Evolutionary conservation across 2,797 vertebrate genomes (phyloP), one percentile per base, ranked within the genome.

Genomic region (Scleropages formosus): DNA sequence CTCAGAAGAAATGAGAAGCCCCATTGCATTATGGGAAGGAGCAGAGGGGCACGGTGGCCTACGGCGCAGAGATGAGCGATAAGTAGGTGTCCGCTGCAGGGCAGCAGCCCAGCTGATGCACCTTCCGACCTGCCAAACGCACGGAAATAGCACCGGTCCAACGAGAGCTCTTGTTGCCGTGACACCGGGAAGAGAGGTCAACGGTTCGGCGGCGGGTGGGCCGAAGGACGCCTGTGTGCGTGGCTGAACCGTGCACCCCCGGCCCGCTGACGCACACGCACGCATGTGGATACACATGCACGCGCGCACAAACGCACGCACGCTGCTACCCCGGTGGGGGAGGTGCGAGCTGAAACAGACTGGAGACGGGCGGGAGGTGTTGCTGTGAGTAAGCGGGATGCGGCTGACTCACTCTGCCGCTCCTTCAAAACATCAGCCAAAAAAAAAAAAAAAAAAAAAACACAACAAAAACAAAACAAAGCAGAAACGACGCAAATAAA

Each of bases 1-100:
- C 2, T 39, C 31, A 39, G 61, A 73, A 80, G 68, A 75, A 78
- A 75, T 16, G 49, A 74, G 44, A 12, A 11, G 22, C 18, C 65
- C 31, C 15, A 47, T n/a, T 20, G 16, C 44, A 67, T 67, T 46
- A 67, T 46, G 22, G 22, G 56, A 44, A 53, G 12, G 24, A 70
- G 22, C 16, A 20, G 18, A 53, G 31, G 22, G 11, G 24, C 18
- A 27, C 26, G 24, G 26, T 39, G 56, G 53, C 31, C 31, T 39
- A 39, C 31, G 39, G 6, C 39, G 31, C 39, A 39, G 31, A 39
- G 6, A 31, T 39, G 6, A 39, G 39, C 31, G 39, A 39, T 39
- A 6, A 39, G 2, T 2, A 2, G n/a, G 31, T 2, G 6, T 39
- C 31, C 31, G 2, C 31, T 39, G 31, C 31, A 39, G 31, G 6